Percentiles rank a stretch among this genome's conserved stretches.
Conservation (phyloP, 2,113 vertebrate genomes). For the Rhodinocichla rosea region DNA sequence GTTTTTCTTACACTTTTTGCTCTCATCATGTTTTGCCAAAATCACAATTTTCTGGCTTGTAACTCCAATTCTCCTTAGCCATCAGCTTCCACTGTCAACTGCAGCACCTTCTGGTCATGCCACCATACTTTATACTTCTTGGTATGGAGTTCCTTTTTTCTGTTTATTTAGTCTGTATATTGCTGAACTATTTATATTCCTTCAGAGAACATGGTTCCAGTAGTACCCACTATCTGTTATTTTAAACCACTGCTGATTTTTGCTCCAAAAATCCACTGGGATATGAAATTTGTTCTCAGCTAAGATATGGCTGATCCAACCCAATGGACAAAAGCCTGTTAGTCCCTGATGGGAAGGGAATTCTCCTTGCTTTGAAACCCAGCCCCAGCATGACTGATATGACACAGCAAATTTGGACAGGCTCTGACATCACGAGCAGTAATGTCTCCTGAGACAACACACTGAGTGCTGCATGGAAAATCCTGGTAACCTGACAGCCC, state of each 20-base stretch:
- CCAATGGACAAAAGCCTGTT: background rate
- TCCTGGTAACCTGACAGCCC: background rate
- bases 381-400: too few species aligned
- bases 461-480: background rate
- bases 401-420: background rate
- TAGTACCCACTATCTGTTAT: background rate
- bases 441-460: background rate
- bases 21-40: background rate
- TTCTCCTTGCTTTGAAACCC: background rate
- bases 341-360: background rate
- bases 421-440: background rate
- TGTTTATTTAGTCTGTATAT: background rate
- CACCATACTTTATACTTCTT: background rate
- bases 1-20: background rate
- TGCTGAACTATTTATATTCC: background rate
- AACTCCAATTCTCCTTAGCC: background rate
- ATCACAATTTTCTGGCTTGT: background rate
- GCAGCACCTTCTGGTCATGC: background rate
- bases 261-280: background rate
- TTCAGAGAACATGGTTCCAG: background rate
- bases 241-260: background rate
- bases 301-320: background rate
- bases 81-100: background rate
- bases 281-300: background rate
- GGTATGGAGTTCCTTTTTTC: accelerated